Conservation (phyloP, 2,888 invertebrate genomes). For the Elegia similella region DNA sequence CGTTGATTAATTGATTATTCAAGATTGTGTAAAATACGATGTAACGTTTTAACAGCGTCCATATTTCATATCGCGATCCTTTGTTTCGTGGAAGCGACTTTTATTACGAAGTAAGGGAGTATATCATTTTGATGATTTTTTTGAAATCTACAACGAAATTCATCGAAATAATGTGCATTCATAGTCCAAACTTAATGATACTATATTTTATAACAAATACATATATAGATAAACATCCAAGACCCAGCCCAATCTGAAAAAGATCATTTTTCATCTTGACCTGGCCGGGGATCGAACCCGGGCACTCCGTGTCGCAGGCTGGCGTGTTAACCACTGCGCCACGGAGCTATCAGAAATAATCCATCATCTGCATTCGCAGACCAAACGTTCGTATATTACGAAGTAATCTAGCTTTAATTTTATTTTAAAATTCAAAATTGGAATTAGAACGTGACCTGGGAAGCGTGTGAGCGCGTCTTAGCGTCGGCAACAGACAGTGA, state of each 20-base stretch:
- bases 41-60: background rate
- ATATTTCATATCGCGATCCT: conserved; percentile 3
- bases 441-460: conserved; percentile 33
- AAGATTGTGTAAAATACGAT: conserved; percentile 5
- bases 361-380: conserved; percentile 1
- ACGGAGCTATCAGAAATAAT: no score
- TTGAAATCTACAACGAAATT: background rate
- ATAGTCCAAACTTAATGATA: background rate
- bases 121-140: background rate
- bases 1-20: conserved; percentile 4
- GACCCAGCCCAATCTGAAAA: no score
- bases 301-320: no score
- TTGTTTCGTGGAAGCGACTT: background rate
- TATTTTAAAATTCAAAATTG: conserved; percentile 36
- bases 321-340: no score
- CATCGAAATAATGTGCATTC: conserved; percentile 2
- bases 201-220: no score
- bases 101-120: background rate
- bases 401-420: conserved; percentile 29
- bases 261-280: no score
- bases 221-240: no score
- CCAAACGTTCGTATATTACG: conserved; percentile 12
- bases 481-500: conserved; percentile 45
- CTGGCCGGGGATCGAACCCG: no score
- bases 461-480: conserved; percentile 38